A percentile compares a stretch with the other conserved stretches of the same genome.
Evolutionary conservation across 2,888 invertebrate species (phyloP).

Genomic region (Drosophila rubida): DNA sequence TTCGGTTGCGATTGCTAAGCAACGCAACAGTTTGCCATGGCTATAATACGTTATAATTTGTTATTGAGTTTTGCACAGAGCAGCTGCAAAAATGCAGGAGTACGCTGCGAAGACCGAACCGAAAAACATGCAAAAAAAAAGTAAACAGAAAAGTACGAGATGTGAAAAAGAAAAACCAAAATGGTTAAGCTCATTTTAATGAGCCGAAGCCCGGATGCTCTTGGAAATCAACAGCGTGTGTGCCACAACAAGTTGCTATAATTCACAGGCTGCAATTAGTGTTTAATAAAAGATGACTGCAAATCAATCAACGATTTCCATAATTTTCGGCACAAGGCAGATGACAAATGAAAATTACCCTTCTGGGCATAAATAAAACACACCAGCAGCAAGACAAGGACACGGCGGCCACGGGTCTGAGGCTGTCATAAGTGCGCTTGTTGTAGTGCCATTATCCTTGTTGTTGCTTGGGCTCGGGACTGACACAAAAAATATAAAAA

Average conservation of each 20-base stretch:
- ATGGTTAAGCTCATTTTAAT: neutral
- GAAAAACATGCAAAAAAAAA: conserved; percentile 45
- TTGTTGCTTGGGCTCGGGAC: conserved; percentile 46
- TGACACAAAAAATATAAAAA: conserved; percentile 35
- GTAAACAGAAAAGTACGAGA: conserved; percentile 36
- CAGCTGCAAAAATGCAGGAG: conserved; percentile 77
- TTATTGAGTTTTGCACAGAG: conserved; percentile 83
- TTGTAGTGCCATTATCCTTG: conserved; percentile 62
- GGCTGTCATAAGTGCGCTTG: conserved; percentile 54
- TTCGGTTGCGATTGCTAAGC: conserved; percentile 74
- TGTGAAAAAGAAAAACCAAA: conserved; percentile 6
- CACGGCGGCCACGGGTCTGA: conserved; percentile 12
- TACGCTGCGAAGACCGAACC: conserved; percentile 26
- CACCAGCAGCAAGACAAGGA: conserved; percentile 22
- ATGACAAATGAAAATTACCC: conserved; percentile 13
- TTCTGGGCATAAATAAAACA: conserved; percentile 10
- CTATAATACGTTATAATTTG: conserved; percentile 84
- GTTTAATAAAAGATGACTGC: neutral
- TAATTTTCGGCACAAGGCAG: neutral
- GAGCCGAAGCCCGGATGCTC: conserved; percentile 16
- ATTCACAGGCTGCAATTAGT: neutral
- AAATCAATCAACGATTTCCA: neutral
- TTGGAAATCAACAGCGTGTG: neutral
- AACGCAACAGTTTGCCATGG: conserved; percentile 84
- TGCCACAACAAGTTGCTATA: neutral